phyloP scores from a whole-genome alignment of 2,888 invertebrate genomes.

The Phaonia tiefii region DNA sequence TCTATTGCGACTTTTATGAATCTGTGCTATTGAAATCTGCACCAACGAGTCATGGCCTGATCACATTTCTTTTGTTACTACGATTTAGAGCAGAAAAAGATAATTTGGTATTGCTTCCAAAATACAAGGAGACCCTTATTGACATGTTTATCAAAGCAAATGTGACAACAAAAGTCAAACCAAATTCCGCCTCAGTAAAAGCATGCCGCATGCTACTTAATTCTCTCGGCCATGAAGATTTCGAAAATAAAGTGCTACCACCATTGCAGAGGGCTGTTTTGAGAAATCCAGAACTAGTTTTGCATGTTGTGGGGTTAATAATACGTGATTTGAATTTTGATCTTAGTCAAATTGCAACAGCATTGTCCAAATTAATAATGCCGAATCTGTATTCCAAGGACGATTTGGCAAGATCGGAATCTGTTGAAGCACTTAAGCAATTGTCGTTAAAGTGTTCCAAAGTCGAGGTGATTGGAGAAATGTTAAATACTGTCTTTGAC shows the following conservation, averaged over 20 bases:
- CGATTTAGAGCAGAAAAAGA: conserved; percentile 82
- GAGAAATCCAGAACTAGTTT: conserved; percentile 94
- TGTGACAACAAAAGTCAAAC: conserved; percentile 89
- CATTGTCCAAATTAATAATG: conserved; percentile 91
- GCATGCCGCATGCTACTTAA: conserved; percentile 86
- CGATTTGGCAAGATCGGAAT: conserved; percentile 87
- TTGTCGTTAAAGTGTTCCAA: conserved; percentile 88
- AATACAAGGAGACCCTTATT: conserved; percentile 80
- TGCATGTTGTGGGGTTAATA: conserved; percentile 90
- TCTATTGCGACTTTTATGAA: conserved; percentile 78
- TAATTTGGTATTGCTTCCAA: conserved; percentile 54
- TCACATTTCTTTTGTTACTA: conserved; percentile 85
- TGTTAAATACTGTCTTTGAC: conserved; percentile 87
- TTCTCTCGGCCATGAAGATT: conserved; percentile 84
- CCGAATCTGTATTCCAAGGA: conserved; percentile 93
- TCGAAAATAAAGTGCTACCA: conserved; percentile 88
- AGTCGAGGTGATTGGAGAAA: conserved; percentile 84
- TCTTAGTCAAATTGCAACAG: conserved; percentile 88
- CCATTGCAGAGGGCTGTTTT: conserved; percentile 95
- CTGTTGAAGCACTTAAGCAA: conserved; percentile 86
- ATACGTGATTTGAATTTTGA: conserved; percentile 87
- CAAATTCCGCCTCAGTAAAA: conserved; percentile 85
- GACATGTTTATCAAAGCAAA: conserved; percentile 89
- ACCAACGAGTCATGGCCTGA: conserved; percentile 81
- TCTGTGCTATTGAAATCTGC: conserved; percentile 80